Evolutionary conservation across 1,140 invertebrate species (phyloP).

Genomic region (Bactericera cockerelli): DNA sequence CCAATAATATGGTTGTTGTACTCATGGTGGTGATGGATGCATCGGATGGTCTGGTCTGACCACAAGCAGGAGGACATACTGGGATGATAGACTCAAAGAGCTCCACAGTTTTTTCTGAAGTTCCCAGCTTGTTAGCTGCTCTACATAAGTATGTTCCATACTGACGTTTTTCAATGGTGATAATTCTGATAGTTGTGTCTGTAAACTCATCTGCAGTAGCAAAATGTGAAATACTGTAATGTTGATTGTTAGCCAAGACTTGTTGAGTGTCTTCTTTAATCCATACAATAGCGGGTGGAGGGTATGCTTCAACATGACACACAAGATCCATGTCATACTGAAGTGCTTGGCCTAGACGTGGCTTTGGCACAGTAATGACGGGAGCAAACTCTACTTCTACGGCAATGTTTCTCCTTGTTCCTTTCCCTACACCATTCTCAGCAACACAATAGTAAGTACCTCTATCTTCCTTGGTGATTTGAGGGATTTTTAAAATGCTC

Average conservation of each 20-base stretch:
- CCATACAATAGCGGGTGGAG: slow-evolving; percentile 75
- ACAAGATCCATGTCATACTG: slow-evolving; percentile 86
- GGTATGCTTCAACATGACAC: slow-evolving; percentile 83
- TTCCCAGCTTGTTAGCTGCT: slow-evolving; percentile 75
- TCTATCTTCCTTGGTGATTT: slow-evolving; percentile 70
- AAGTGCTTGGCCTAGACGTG: slow-evolving; percentile 66
- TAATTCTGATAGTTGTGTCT: slow-evolving; percentile 71
- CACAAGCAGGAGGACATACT: slow-evolving; percentile 82
- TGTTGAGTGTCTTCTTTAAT: slow-evolving; percentile 55
- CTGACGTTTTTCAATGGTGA: slow-evolving; percentile 79
- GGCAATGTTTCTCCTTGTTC: slow-evolving; percentile 68
- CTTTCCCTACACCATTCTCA: slow-evolving; percentile 76
- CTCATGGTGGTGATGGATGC: not conserved
- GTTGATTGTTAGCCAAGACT: slow-evolving; percentile 71
- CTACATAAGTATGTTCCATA: slow-evolving; percentile 74
- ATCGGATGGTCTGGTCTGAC: slow-evolving; percentile 37
- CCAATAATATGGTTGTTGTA: not conserved
- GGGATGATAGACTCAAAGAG: slow-evolving; percentile 79
- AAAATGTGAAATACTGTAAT: slow-evolving; percentile 77
- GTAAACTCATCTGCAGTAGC: slow-evolving; percentile 79
- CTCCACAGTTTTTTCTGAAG: slow-evolving; percentile 55
- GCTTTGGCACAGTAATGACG: slow-evolving; percentile 63
- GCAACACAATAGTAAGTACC: slow-evolving; percentile 89
- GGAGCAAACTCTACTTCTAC: slow-evolving; percentile 79
- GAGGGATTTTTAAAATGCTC: slow-evolving; percentile 62